Conservation (phyloP, 2,888 invertebrate species). For the Polydrusus tereticollis region DNA sequence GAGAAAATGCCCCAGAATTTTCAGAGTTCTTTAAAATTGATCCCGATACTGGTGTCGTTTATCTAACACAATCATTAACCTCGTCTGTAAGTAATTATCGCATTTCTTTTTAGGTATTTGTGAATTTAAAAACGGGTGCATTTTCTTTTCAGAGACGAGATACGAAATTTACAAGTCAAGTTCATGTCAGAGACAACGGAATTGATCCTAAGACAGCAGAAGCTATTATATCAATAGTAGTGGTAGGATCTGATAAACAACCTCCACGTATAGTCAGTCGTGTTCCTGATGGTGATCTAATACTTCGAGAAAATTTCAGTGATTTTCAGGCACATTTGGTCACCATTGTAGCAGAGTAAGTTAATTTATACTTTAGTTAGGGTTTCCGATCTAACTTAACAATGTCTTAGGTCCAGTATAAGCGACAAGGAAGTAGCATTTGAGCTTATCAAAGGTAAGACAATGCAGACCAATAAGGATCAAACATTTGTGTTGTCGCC, state of each 20-base stretch:
- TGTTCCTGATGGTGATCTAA: conserved; percentile 69
- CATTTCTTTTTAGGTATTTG: too few relatives aligned
- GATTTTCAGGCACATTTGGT: conserved; percentile 71
- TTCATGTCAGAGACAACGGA: conserved; percentile 85
- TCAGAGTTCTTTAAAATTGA: conserved; percentile 85
- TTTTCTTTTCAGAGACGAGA: conserved; percentile 67
- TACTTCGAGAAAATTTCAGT: conserved; percentile 80
- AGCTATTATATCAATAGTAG: conserved; percentile 85
- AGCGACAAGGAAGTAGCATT: conserved; percentile 82
- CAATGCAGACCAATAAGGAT: conserved; percentile 87
- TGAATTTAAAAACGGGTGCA: too few relatives aligned
- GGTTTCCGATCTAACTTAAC: conserved; percentile 11
- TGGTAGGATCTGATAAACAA: conserved; percentile 90
- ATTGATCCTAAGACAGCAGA: conserved; percentile 71
- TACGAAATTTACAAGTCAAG: conserved; percentile 78
- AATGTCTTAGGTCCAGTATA: conserved; percentile 77
- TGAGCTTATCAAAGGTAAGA: conserved; percentile 84
- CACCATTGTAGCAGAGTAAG: conserved; percentile 79
- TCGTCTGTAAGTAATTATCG: conserved; percentile 54
- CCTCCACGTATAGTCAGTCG: conserved; percentile 80
- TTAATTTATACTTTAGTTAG: conserved; percentile 53
- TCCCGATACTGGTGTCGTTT: conserved; percentile 85
- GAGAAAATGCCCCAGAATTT: conserved; percentile 65
- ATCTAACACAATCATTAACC: conserved; percentile 58
- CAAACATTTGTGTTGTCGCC: conserved; percentile 77